Evolutionary conservation across 2,888 invertebrate genomes (phyloP).

Genomic region (Athalia cordata): DNA sequence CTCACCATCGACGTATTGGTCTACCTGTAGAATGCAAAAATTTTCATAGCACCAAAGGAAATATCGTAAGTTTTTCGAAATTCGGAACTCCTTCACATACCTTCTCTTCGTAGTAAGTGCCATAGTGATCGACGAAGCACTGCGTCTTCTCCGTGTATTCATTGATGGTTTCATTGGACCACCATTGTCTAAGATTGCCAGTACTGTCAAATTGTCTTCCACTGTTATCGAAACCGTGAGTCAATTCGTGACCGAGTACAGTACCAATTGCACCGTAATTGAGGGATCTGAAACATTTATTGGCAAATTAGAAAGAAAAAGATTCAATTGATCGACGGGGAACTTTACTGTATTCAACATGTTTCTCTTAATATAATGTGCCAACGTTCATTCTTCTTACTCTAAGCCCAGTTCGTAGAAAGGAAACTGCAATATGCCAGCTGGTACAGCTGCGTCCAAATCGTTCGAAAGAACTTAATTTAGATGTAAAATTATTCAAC

Average conservation of each 20-base stretch:
- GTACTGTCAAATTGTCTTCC: constrained; percentile 90
- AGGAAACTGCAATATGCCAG: constrained; percentile 89
- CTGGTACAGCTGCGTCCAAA: constrained; percentile 83
- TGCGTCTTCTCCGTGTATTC: constrained; percentile 85
- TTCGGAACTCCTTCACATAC: constrained; percentile 61
- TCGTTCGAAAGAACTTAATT: constrained; percentile 46
- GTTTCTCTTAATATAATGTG: constrained; percentile 6
- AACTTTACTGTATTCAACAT: background rate
- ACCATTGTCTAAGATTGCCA: constrained; percentile 93
- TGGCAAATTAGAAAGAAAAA: background rate
- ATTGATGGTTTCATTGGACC: constrained; percentile 85
- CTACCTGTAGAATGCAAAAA: constrained; percentile 55
- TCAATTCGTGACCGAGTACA: constrained; percentile 84
- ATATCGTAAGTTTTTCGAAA: background rate
- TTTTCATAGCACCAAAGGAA: background rate
- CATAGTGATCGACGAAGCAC: constrained; percentile 92
- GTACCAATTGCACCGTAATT: constrained; percentile 89
- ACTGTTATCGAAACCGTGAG: constrained; percentile 78
- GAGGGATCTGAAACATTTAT: constrained; percentile 78
- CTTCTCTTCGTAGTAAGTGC: constrained; percentile 79
- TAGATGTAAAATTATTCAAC: background rate
- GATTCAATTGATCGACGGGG: background rate
- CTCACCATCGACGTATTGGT: constrained; percentile 82
- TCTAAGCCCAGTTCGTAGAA: constrained; percentile 90
- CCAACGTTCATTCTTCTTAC: constrained; percentile 76